These are phyloP conservation scores for Drosophila pectinifera DNA, from an alignment of 1,140 invertebrate species.

Conservation along the genomic window DNA sequence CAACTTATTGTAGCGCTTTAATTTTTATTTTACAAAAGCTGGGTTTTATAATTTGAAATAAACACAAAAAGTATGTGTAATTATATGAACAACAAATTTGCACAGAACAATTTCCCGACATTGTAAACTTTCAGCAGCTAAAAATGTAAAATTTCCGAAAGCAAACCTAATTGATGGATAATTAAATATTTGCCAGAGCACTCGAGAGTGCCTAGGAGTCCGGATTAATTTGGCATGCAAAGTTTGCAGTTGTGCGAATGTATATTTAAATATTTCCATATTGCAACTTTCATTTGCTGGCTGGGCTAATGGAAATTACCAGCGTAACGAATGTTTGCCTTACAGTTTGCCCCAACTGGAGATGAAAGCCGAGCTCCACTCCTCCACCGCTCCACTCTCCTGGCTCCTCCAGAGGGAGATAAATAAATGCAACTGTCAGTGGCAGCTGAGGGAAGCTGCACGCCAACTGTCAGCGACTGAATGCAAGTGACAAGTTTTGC, in stretches of 20 bases:
- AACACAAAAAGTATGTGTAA: neutral
- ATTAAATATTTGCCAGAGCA: conserved; percentile 62
- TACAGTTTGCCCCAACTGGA: conserved; percentile 25
- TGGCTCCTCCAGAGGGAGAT: conserved; percentile 30
- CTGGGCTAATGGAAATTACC: conserved; percentile 60
- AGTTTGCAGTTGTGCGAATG: conserved; percentile 8
- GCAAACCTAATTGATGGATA: conserved; percentile 57
- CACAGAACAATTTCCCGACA: neutral
- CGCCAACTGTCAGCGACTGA: conserved; percentile 68
- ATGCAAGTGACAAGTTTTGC: conserved; percentile 71
- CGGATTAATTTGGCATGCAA: conserved; percentile 28
- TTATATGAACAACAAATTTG: neutral
- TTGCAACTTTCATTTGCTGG: conserved; percentile 31
- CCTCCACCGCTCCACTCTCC: conserved; percentile 5
- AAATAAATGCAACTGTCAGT: conserved; percentile 74
- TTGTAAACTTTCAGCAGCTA: neutral
- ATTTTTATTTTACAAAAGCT: neutral
- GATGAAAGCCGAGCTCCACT: conserved; percentile 24
- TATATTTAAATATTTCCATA: conserved; percentile 25
- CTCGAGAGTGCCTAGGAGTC: conserved; percentile 4
- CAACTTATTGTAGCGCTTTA: no score
- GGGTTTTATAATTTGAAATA: no score
- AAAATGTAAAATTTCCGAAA: conserved; percentile 7
- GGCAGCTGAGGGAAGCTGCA: conserved; percentile 59
- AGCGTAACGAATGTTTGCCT: conserved; percentile 16